A percentile compares a stretch with the other conserved stretches of the same genome.
These are phyloP conservation scores for Cladopsammia gracilis DNA, from an alignment of 64 coral and sea anemone genomes.

Conservation along the genomic window DNA sequence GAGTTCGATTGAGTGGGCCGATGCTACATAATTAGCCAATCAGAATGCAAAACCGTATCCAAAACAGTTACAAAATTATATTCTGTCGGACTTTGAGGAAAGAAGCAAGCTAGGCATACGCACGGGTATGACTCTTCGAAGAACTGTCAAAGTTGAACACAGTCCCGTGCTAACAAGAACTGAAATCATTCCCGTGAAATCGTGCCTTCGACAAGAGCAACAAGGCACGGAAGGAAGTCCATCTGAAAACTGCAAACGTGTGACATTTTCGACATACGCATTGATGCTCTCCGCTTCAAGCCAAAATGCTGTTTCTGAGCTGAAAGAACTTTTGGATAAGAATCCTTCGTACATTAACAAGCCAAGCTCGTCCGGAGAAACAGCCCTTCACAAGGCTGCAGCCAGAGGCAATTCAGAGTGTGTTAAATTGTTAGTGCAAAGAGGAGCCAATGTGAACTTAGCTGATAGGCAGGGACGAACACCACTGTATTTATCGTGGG, in stretches of 20 bases:
- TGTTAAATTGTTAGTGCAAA: constrained; percentile 58
- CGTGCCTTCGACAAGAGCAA: constrained; percentile 23
- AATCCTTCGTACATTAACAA: constrained; percentile 76
- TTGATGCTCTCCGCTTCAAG: constrained; percentile 72
- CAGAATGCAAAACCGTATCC: not conserved
- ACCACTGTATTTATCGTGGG: constrained; percentile 75
- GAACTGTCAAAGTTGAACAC: constrained; percentile 59
- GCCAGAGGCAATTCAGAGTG: constrained; percentile 60
- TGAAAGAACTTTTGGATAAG: constrained; percentile 62
- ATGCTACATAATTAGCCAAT: no score
- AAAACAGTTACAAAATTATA: not conserved
- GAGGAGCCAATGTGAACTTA: constrained; percentile 71
- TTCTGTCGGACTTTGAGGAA: not conserved
- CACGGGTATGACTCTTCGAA: not conserved
- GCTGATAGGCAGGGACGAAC: constrained; percentile 69
- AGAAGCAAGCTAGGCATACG: not conserved
- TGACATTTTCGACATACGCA: constrained; percentile 75
- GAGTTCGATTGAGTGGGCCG: no score
- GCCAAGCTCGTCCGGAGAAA: constrained; percentile 80
- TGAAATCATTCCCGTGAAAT: constrained; percentile 50
- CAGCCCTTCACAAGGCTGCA: constrained; percentile 74
- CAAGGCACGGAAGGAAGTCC: not conserved
- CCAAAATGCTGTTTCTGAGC: constrained; percentile 66
- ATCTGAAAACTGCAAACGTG: constrained; percentile 33
- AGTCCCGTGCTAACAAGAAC: not conserved